Evolutionary conservation across 2,888 invertebrate genomes (phyloP).

Genomic region (Endomychus coccineus): DNA sequence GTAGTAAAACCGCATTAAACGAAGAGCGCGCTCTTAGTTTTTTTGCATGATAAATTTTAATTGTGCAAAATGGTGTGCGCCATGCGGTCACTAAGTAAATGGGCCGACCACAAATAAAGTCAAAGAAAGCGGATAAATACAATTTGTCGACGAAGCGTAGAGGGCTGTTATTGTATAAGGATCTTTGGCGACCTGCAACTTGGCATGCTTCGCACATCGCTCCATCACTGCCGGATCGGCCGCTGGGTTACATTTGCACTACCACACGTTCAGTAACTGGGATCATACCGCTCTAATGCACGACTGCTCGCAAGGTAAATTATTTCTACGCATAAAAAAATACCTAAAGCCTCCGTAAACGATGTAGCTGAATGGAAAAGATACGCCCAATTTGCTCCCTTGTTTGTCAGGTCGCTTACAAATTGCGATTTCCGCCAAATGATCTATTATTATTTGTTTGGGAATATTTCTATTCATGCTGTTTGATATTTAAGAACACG

Average conservation of each 20-base stretch:
- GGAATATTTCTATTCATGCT: no score
- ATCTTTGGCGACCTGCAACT: conserved; percentile 27
- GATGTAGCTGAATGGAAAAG: no score
- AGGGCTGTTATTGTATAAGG: conserved; percentile 21
- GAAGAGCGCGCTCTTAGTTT: no score
- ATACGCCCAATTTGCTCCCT: no score
- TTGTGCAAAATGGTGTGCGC: conserved; percentile 16
- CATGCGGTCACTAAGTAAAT: conserved; percentile 28
- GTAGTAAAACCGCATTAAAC: no score
- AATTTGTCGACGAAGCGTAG: conserved; percentile 13
- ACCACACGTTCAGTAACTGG: conserved; percentile 27
- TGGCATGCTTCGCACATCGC: conserved; percentile 30
- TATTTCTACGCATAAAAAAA: conserved; percentile 35
- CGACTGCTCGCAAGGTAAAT: conserved; percentile 38
- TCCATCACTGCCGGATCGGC: conserved; percentile 39
- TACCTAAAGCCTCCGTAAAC: conserved; percentile 28
- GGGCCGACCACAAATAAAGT: conserved; percentile 23
- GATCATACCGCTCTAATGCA: conserved; percentile 39
- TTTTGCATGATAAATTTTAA: conserved; percentile 14
- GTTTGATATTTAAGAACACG: no score
- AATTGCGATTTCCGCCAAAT: no score
- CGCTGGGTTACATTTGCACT: conserved; percentile 37
- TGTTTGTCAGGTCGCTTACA: no score
- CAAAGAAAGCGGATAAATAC: conserved; percentile 19
- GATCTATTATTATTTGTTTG: no score